Conservation (phyloP, 1,140 invertebrate species). For the Maniola jurtina region DNA sequence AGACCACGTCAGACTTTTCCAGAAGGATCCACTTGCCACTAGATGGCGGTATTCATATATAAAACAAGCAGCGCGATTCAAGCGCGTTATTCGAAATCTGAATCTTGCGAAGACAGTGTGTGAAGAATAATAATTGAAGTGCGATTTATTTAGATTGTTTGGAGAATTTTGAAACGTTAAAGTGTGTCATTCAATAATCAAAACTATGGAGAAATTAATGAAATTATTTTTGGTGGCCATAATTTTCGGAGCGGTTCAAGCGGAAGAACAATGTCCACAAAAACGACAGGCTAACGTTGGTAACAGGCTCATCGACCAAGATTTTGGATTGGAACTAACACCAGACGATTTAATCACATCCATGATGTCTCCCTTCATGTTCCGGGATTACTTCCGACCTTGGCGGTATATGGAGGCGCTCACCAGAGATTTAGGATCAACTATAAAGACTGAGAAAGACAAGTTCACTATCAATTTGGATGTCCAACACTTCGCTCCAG, state of each 20-base stretch:
- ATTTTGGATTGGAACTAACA: conserved; percentile 54
- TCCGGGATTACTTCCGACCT: conserved; percentile 76
- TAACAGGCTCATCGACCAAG: conserved; percentile 48
- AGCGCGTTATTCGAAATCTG: conserved; percentile 14
- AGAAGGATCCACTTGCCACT: conserved; percentile 53
- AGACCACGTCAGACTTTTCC: conserved; percentile 38
- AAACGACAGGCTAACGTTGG: conserved; percentile 9
- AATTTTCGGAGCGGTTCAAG: conserved; percentile 28
- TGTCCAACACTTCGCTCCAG: conserved; percentile 79
- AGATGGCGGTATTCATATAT: conserved; percentile 57
- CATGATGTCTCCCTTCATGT: conserved; percentile 49
- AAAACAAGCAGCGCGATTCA: conserved; percentile 33
- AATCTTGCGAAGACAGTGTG: background rate
- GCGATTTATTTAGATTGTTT: background rate
- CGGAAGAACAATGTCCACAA: conserved; percentile 44
- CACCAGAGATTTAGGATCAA: conserved; percentile 69
- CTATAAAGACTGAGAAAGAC: conserved; percentile 73
- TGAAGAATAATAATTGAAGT: background rate
- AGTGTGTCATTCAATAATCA: background rate
- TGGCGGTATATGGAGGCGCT: conserved; percentile 83
- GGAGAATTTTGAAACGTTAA: background rate
- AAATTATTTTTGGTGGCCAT: conserved; percentile 26
- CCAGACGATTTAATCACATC: conserved; percentile 64
- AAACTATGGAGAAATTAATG: conserved; percentile 35
- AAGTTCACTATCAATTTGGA: conserved; percentile 63